Base-by-base conservation (phyloP, 2,888 invertebrate species). In the Melikaiella ostensackeni region DNA sequence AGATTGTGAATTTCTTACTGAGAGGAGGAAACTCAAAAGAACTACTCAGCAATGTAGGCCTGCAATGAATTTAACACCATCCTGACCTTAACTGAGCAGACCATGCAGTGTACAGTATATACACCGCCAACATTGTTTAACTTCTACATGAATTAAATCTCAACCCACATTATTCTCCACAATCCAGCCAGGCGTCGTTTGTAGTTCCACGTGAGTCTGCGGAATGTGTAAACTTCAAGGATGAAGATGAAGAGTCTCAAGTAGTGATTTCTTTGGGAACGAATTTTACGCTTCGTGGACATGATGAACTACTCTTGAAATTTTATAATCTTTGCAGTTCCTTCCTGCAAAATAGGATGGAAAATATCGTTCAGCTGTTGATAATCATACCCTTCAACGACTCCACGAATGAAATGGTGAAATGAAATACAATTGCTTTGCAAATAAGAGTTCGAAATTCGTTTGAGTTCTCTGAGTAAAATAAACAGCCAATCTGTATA, bases 91-190 rank as follows among this genome's bases (percentile, higher is more conserved):
- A 66, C 66, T 66, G 70, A 46, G 70, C 30, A 33, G 70, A n/a
- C 70, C 70, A 50, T 30, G 50, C 27, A 70, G 70, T 30, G 70
- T 70, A 50, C 50, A 70, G 50, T 46, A 30, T 46, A 50, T 70
- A 30, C n/a, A 70, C 70, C 70, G 66, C 24, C 84, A 85, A 86
- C 87, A 84, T 84, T 89, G 89, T 89, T 90, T 89, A 86, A 89
- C 89, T 89, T 89, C 87, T 84, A 85, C 85, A 85, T 87, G 89
- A 90, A 90, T 89, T 89, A 88, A 87, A 87, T 86, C 84, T 81
- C 80, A 75, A 76, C 73, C 35, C 75, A 77, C 76, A 80, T 81
- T 81, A 80, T 80, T 81, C 78, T 62, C 78, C 75, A n/a, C 79
- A 75, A 78, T 80, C 76, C 75, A 77, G 77, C 77, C 76, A 66